Evolutionary conservation across 1,140 invertebrate species (phyloP), one percentile per base, ranked within the genome.

Genomic region (Belonocnema kinseyi): DNA sequence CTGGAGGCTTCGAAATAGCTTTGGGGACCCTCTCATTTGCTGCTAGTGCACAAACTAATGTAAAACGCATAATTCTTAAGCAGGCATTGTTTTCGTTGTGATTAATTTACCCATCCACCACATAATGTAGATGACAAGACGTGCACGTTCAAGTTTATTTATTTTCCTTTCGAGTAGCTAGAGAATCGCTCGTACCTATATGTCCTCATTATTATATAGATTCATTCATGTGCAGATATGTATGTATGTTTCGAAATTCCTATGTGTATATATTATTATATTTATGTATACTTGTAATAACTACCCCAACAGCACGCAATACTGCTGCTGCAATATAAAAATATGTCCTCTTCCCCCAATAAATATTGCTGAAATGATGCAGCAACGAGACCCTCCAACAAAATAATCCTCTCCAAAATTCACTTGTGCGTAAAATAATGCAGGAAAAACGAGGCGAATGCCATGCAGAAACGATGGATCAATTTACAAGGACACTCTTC

Each of bases 11-110:
- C 61, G 61, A 66, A 66, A 66, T 66, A 66, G 33, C 26, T 66
- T n/a, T 8, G 40, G 61, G 26, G 46, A 6, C 14, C 33, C 26
- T 66, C 26, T 14, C 58, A 81, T 73, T 82, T 77, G 80, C 82
- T 86, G 86, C 77, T 85, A 78, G 53, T 83, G 86, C 85, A 86
- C 84, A 85, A 87, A 85, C 75, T 79, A 81, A 80, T 72, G 74
- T 82, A 80, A 77, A 79, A 77, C 75, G 74, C 50, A 46, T 80
- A 75, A 79, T 51, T 80, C 54, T 21, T 82, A 80, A 76, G 71
- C n/a, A 53, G n/a, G 77, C 16, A 61, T 75, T 21, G 40, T 79
- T 74, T 72, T 75, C 26, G 1, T 72, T 66, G 61, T 66, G 61
- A 66, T 66, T 66, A 66, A 40, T 66, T 66, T 66, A 66, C 14